A percentile compares a stretch with the other conserved stretches of the same genome.
These are phyloP conservation scores for Lagodon rhomboides DNA, from an alignment of 2,797 vertebrate genomes.

Conservation along the genomic window DNA sequence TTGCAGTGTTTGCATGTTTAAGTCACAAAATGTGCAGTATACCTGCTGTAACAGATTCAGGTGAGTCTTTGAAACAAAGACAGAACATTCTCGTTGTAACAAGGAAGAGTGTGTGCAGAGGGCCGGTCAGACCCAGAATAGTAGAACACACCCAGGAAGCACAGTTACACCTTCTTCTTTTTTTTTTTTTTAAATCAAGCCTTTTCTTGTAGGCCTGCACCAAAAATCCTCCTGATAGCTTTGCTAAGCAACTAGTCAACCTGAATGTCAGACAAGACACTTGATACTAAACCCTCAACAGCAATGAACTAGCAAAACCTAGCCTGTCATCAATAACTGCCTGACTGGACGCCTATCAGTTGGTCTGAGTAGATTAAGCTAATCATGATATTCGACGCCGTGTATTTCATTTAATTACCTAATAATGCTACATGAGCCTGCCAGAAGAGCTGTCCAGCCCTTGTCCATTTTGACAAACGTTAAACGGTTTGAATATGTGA, in stretches of 20 bases:
- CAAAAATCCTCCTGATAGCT: slow-evolving; percentile 20
- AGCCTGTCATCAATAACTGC: not conserved
- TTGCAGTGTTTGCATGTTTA: not conserved
- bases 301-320: not conserved
- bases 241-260: slow-evolving; percentile 39
- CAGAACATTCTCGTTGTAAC: slow-evolving; percentile 41
- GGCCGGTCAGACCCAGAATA: slow-evolving; percentile 48
- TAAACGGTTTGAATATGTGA: slow-evolving; percentile 2
- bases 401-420: slow-evolving; percentile 32
- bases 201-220: slow-evolving; percentile 57
- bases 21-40: not conserved
- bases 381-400: slow-evolving; percentile 8
- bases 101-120: slow-evolving; percentile 44
- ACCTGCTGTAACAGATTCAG: slow-evolving; percentile 4
- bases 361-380: not conserved
- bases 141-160: slow-evolving; percentile 77
- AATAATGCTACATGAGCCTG: slow-evolving; percentile 44
- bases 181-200: slow-evolving; percentile 22
- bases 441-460: not conserved
- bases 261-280: slow-evolving; percentile 56
- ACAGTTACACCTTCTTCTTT: slow-evolving; percentile 40
- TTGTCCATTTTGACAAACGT: slow-evolving; percentile 10
- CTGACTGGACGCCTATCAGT: not conserved
- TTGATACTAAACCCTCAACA: slow-evolving; percentile 13
- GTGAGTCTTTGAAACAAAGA: slow-evolving; percentile 3